Conservation (phyloP, 2,113 vertebrate genomes). For the Pipa parva region DNA sequence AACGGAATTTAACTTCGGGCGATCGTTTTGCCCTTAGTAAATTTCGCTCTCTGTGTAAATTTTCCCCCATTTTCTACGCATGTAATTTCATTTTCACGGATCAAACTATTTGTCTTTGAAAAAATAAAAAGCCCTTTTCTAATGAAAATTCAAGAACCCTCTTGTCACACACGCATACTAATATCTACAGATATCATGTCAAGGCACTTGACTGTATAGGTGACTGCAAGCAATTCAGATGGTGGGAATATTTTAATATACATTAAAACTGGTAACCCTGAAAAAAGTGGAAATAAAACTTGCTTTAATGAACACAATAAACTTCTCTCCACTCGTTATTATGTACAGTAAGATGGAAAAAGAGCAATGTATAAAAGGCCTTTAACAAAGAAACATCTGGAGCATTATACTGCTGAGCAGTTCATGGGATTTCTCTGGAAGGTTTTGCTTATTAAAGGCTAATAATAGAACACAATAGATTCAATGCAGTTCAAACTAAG, state of each 20-base stretch:
- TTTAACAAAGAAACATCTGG: conserved; percentile 3
- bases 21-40: no score
- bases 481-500: conserved; percentile 2
- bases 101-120: background rate
- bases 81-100: background rate
- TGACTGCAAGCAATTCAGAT: background rate
- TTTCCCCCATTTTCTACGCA: background rate
- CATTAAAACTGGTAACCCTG: background rate
- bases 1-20: no score
- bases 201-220: background rate
- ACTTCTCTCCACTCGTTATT: background rate
- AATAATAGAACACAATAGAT: conserved; percentile 19
- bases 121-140: background rate
- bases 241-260: background rate
- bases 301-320: conserved; percentile 19
- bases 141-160: background rate
- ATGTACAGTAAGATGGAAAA: background rate
- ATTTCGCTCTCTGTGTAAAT: no score
- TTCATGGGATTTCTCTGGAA: conserved; percentile 1
- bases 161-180: background rate
- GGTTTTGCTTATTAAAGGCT: conserved; percentile 9
- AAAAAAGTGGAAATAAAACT: no score
- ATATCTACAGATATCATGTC: background rate
- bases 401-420: background rate
- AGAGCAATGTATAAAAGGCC: background rate